Evolutionary conservation across 2,888 invertebrate species (phyloP).

Genomic region (Drosophila histrio): DNA sequence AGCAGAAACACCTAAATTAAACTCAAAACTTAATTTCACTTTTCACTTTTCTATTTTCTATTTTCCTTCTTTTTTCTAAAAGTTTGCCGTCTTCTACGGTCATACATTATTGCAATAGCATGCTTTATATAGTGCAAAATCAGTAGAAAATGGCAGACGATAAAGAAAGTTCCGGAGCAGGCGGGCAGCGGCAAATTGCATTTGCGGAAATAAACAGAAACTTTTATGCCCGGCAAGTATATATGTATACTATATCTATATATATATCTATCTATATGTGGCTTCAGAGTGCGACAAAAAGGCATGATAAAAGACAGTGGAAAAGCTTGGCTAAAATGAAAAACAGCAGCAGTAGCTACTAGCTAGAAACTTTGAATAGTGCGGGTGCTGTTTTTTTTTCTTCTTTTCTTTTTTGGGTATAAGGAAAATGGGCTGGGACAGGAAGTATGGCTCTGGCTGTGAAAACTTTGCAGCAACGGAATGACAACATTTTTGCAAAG

Average conservation of each 20-base stretch:
- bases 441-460: constrained; percentile 14
- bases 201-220: constrained; percentile 79
- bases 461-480: constrained; percentile 77
- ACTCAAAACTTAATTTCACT: constrained; percentile 74
- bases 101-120: constrained; percentile 73
- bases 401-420: neutral
- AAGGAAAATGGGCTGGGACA: neutral
- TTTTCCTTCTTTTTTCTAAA: constrained; percentile 22
- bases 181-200: constrained; percentile 70
- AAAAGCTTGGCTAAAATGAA: constrained; percentile 60
- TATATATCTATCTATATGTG: constrained; percentile 16
- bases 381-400: constrained; percentile 26
- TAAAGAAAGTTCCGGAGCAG: constrained; percentile 60
- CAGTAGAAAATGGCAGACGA: constrained; percentile 76
- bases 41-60: constrained; percentile 40
- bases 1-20: constrained; percentile 33
- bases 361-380: constrained; percentile 70
- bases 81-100: constrained; percentile 50
- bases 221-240: constrained; percentile 59
- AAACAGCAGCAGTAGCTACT: constrained; percentile 42
- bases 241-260: constrained; percentile 8
- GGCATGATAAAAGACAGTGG: constrained; percentile 55
- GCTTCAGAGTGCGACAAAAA: constrained; percentile 39
- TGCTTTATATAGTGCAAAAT: constrained; percentile 76
- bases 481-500: constrained; percentile 81